Conservation (phyloP, 2,888 invertebrate genomes). For the Tanytarsus gracilentus region DNA sequence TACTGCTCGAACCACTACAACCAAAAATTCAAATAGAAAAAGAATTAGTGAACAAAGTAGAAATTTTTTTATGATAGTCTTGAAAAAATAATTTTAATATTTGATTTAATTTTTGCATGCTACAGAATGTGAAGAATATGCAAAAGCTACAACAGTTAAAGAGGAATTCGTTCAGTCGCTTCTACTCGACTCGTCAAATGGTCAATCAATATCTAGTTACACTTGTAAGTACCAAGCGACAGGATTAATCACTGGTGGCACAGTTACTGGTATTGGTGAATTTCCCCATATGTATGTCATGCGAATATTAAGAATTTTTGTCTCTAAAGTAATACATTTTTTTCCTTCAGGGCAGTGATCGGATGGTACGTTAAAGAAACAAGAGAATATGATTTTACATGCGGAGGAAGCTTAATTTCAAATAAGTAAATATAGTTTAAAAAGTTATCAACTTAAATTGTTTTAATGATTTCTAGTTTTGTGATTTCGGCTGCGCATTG, state of each 20-base stretch:
- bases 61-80: too few species aligned
- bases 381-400: too few species aligned
- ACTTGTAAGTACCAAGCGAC: background rate
- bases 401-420: background rate
- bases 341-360: too few species aligned
- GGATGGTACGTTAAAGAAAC: too few species aligned
- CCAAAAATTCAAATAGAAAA: too few species aligned
- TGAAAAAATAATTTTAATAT: background rate
- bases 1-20: too few species aligned
- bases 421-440: constrained; percentile 37
- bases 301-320: too few species aligned
- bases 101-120: background rate
- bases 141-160: background rate
- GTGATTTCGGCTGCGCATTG: constrained; percentile 53
- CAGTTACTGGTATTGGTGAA: too few species aligned
- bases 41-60: too few species aligned
- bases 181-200: too few species aligned
- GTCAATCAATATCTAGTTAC: background rate
- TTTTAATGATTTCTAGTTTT: constrained; percentile 46
- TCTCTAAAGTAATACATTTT: too few species aligned
- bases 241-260: constrained; percentile 37
- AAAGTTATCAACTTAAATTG: background rate
- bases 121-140: constrained; percentile 16
- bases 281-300: constrained; percentile 56
- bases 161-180: background rate